These are phyloP conservation scores for Suncus etruscus DNA, from an alignment of 2,113 vertebrate genomes.

Conservation along the genomic window DNA sequence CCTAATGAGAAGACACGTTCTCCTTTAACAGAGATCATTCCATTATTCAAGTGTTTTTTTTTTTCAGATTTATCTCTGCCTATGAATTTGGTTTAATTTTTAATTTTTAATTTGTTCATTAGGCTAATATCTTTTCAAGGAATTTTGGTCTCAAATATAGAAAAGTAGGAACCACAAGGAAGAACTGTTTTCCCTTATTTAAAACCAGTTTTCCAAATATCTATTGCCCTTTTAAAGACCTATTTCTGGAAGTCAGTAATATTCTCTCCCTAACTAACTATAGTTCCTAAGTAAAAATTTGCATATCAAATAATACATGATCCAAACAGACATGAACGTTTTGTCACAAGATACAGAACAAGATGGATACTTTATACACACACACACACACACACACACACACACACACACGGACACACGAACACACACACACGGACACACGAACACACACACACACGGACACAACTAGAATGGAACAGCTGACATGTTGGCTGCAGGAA, in stretches of 20 bases:
- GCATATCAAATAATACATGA: no score
- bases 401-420: no score
- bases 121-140: not conserved
- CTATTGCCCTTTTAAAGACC: not conserved
- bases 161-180: not conserved
- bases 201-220: not conserved
- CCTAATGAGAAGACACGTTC: not conserved
- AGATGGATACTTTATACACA: no score
- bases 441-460: no score
- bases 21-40: not conserved
- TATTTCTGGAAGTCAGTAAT: constrained; percentile 74
- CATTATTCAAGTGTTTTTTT: not conserved
- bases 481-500: not conserved
- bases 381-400: no score
- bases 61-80: not conserved
- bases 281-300: no score
- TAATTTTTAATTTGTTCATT: not conserved
- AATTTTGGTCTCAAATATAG: not conserved
- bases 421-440: no score
- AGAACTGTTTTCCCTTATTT: not conserved
- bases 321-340: no score
- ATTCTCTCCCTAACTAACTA: constrained; percentile 77
- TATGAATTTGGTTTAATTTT: no score
- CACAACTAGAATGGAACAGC: no score
- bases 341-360: no score